Evolutionary conservation across 2,888 invertebrate species (phyloP).

Genomic region (Plutella xylostella): DNA sequence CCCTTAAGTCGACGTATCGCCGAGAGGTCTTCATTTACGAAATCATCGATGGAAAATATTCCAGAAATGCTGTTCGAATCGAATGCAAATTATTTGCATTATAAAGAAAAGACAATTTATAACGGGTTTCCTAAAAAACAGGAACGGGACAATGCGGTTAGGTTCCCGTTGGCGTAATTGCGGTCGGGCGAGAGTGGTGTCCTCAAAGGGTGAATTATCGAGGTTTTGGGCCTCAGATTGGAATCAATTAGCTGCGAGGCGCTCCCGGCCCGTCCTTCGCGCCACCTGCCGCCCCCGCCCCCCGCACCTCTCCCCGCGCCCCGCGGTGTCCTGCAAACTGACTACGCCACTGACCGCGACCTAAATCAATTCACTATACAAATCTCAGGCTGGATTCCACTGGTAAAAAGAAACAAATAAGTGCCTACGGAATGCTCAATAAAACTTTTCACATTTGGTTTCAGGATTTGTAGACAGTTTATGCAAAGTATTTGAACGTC

Average conservation of each 20-base stretch:
- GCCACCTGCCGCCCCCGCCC: conserved; percentile 42
- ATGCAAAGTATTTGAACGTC: too few relatives aligned
- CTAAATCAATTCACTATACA: too few relatives aligned
- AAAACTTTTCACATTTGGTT: too few relatives aligned
- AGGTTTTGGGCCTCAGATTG: conserved; percentile 50
- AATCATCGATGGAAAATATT: neutral
- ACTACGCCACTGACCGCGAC: neutral
- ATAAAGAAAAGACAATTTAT: conserved; percentile 12
- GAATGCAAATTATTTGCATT: neutral
- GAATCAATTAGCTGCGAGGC: conserved; percentile 60
- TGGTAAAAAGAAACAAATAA: too few relatives aligned
- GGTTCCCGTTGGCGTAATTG: conserved; percentile 35
- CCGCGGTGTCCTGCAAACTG: neutral
- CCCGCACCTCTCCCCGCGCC: conserved; percentile 12
- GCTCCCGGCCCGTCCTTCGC: conserved; percentile 54
- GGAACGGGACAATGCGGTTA: conserved; percentile 9
- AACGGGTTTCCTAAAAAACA: conserved; percentile 7
- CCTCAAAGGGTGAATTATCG: conserved; percentile 43
- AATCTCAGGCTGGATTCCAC: too few relatives aligned
- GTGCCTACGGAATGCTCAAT: too few relatives aligned
- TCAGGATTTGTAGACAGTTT: too few relatives aligned
- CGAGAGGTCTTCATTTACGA: too few relatives aligned
- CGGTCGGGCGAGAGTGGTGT: conserved; percentile 38
- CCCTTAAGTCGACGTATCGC: too few relatives aligned
- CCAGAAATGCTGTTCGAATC: neutral